A percentile compares a stretch with the other conserved stretches of the same genome.
Conservation (phyloP, 1,140 invertebrate species). For the Tetranychus urticae region DNA sequence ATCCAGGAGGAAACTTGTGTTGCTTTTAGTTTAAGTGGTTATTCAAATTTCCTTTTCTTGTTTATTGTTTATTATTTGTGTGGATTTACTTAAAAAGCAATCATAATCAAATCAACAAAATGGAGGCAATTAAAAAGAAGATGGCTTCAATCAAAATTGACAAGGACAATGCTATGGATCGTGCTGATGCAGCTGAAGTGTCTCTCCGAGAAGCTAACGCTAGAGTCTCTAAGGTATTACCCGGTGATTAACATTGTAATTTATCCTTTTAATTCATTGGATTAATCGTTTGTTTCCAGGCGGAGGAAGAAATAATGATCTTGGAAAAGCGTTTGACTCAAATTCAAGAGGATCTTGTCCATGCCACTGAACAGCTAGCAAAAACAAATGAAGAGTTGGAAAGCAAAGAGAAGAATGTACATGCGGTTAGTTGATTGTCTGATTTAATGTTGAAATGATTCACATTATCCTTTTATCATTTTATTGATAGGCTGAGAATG, state of each 20-base stretch:
- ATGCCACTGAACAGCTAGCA: slow-evolving; percentile 79
- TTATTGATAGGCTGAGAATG: slow-evolving; percentile 23
- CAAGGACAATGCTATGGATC: slow-evolving; percentile 92
- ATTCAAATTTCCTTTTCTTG: no score
- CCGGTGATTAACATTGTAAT: not conserved
- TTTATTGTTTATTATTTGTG: no score
- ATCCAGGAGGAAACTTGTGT: no score
- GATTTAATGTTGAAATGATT: not conserved
- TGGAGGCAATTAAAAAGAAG: slow-evolving; percentile 99
- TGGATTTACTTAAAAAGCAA: not conserved
- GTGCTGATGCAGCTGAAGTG: slow-evolving; percentile 77
- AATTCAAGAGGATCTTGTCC: slow-evolving; percentile 94
- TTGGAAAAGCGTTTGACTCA: slow-evolving; percentile 98
- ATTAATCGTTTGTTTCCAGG: slow-evolving; percentile 26
- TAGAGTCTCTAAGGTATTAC: slow-evolving; percentile 58
- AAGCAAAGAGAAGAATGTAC: slow-evolving; percentile 62
- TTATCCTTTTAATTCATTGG: not conserved
- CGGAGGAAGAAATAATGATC: slow-evolving; percentile 84
- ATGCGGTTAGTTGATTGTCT: not conserved
- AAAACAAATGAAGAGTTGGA: slow-evolving; percentile 85
- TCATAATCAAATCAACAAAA: slow-evolving; percentile 21
- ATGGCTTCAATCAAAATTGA: slow-evolving; percentile 99
- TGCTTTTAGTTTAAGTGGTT: no score
- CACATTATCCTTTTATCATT: not conserved
- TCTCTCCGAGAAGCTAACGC: slow-evolving; percentile 78